Conservation (phyloP, 2,113 vertebrate genomes). For the Myrmecobius fasciatus region DNA sequence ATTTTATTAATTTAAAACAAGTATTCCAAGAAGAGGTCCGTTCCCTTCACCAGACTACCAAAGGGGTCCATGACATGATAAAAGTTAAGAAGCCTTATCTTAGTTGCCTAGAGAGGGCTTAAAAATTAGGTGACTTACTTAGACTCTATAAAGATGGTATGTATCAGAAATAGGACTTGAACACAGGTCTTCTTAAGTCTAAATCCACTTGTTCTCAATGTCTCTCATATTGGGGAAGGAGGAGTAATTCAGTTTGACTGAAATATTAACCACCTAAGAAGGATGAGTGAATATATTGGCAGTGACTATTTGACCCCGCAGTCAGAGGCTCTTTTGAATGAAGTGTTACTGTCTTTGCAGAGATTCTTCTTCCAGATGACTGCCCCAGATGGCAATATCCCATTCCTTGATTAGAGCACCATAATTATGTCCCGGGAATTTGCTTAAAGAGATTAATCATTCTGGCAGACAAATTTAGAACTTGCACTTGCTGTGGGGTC, state of each 20-base stretch:
- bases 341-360: background rate
- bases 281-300: background rate
- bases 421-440: conserved; percentile 78
- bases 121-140: background rate
- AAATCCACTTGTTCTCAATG: background rate
- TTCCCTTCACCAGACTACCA: background rate
- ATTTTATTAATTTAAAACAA: background rate
- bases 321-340: background rate
- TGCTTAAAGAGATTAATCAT: conserved; percentile 80
- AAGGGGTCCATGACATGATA: background rate
- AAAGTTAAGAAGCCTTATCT: background rate
- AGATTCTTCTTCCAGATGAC: conserved; percentile 60
- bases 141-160: background rate
- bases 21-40: background rate
- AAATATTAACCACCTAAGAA: background rate
- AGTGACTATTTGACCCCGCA: background rate
- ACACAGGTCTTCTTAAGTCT: background rate
- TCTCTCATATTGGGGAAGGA: background rate
- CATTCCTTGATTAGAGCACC: conserved; percentile 77
- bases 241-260: background rate
- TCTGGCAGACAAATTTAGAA: conserved; percentile 76
- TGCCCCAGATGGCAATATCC: conserved; percentile 61
- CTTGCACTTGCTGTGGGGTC: conserved; percentile 57
- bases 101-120: background rate
- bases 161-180: background rate